Evolutionary conservation across 2,797 vertebrate species (phyloP).

Genomic region (Urophycis tenuis): DNA sequence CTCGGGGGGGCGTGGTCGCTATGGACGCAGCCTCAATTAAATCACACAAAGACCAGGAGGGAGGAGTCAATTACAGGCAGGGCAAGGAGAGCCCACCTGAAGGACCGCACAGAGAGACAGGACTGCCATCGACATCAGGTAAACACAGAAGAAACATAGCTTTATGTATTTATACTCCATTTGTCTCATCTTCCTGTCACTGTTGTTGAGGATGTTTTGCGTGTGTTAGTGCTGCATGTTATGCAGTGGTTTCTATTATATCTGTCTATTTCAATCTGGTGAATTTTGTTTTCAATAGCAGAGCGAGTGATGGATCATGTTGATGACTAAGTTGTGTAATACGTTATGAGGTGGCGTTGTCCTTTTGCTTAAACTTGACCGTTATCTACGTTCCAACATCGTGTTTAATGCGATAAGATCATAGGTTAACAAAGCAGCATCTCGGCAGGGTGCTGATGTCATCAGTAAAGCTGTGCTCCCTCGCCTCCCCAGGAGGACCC

Average conservation of each 20-base stretch:
- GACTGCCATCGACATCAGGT: constrained; percentile 39
- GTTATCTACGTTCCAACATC: no score
- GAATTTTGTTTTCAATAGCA: neutral
- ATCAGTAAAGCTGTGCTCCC: neutral
- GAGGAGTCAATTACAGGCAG: constrained; percentile 23
- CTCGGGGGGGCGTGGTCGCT: constrained; percentile 58
- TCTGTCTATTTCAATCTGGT: neutral
- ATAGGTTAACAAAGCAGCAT: no score
- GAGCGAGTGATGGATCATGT: neutral
- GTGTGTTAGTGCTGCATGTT: neutral
- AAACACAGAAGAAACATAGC: constrained; percentile 20
- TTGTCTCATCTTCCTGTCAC: neutral
- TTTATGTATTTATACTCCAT: no score
- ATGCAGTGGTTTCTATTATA: neutral
- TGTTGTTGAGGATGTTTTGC: neutral
- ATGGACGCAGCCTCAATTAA: constrained; percentile 53
- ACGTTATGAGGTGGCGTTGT: neutral
- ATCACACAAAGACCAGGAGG: constrained; percentile 18
- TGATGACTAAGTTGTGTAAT: neutral
- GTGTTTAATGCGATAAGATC: no score
- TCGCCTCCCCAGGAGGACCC: neutral
- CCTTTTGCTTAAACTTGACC: neutral
- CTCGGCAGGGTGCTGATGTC: neutral
- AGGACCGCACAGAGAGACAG: constrained; percentile 7
- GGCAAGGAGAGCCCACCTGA: constrained; percentile 38